Conservation (phyloP, 2,797 vertebrate genomes). For the Petrocephalus sullivani region DNA sequence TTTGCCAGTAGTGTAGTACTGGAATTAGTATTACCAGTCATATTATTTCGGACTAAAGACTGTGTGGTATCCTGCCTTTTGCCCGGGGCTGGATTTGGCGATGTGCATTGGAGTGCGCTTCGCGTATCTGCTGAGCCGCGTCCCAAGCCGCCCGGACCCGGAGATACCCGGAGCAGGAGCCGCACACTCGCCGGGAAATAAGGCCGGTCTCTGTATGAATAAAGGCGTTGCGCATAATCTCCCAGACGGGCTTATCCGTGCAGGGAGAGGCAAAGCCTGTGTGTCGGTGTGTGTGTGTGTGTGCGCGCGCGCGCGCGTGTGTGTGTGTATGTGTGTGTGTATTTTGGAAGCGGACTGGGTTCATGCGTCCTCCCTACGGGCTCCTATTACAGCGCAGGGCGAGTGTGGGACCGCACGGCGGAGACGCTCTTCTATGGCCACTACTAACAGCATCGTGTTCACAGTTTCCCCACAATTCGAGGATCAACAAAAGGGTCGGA, state of each 20-base stretch:
- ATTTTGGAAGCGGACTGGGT: slow-evolving; percentile 29
- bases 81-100: not conserved
- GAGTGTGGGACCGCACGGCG: slow-evolving; percentile 24
- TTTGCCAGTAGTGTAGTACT: not conserved
- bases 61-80: not conserved
- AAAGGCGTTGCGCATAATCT: slow-evolving; percentile 14
- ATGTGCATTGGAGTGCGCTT: not conserved
- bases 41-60: not conserved
- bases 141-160: not conserved
- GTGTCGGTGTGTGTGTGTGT: slow-evolving; percentile 24
- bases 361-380: slow-evolving; percentile 38
- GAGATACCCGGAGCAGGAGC: slow-evolving; percentile 42
- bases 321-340: slow-evolving; percentile 23
- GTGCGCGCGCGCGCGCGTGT: slow-evolving; percentile 21
- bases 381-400: slow-evolving; percentile 62
- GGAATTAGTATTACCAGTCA: not conserved
- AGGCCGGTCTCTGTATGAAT: slow-evolving; percentile 26
- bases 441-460: slow-evolving; percentile 60
- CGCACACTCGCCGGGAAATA: slow-evolving; percentile 14
- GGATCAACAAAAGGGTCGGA: slow-evolving; percentile 23
- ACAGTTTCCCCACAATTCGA: slow-evolving; percentile 51
- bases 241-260: slow-evolving; percentile 19
- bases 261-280: slow-evolving; percentile 15
- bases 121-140: not conserved
- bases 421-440: slow-evolving; percentile 59